A percentile compares a stretch with the other conserved stretches of the same genome.
Evolutionary conservation across 2,888 invertebrate genomes (phyloP).

Genomic region (Xestia ashworthii): DNA sequence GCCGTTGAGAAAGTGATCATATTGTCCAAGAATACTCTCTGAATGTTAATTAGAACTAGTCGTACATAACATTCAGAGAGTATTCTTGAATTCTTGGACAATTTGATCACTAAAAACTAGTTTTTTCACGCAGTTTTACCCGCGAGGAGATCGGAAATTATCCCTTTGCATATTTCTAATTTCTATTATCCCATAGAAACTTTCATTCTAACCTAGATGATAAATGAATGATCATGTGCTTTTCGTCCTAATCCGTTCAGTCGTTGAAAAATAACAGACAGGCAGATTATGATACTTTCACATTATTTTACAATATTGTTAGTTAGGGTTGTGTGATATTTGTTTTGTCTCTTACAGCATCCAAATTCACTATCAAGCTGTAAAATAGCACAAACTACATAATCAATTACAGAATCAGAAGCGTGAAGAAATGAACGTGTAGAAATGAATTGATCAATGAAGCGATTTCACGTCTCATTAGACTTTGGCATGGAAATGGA

Average conservation of each 20-base stretch:
- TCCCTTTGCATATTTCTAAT: not conserved
- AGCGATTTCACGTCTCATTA: slow-evolving; percentile 25
- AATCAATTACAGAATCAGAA: not conserved
- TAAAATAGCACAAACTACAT: not conserved
- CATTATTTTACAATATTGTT: not conserved
- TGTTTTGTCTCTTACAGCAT: not conserved
- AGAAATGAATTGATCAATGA: not conserved
- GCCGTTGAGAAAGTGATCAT: too few species aligned
- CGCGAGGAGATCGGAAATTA: not conserved
- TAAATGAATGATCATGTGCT: not conserved
- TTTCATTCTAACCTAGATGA: not conserved
- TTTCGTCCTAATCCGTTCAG: not conserved
- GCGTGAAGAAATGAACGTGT: not conserved
- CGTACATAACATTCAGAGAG: too few species aligned
- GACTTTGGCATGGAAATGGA: not conserved
- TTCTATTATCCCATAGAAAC: not conserved
- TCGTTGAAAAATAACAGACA: not conserved
- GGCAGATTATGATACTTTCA: not conserved
- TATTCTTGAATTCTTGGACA: too few species aligned
- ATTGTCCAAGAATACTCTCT: not conserved
- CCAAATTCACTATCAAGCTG: not conserved
- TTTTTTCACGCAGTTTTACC: not conserved
- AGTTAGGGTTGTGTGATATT: not conserved
- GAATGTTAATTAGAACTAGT: not conserved
- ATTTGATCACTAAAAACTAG: not conserved